phyloP scores from a whole-genome alignment of 2,113 vertebrate species.

The Colius striatus region DNA sequence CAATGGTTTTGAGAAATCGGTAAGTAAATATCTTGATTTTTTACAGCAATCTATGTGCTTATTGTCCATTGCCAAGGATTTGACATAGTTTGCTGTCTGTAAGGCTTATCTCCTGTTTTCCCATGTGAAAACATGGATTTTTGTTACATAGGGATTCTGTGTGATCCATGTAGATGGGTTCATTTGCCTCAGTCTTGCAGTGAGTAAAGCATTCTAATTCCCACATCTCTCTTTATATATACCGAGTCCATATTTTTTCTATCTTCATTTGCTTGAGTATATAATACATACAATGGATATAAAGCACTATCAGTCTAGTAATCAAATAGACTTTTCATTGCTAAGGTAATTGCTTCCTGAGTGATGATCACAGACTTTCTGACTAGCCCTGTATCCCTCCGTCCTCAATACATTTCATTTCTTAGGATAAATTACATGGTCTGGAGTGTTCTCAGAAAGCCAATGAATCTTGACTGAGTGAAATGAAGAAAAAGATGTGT shows the following conservation, averaged over 20 bases:
- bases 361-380: neutral
- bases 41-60: neutral
- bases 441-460: neutral
- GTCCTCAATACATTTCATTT: neutral
- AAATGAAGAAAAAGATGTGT: neutral
- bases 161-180: neutral
- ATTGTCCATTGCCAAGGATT: neutral
- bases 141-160: neutral
- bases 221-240: neutral
- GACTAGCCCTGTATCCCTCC: neutral
- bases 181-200: neutral
- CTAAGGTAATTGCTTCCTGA: conserved; percentile 8
- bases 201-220: neutral
- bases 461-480: neutral
- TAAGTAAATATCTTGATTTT: neutral
- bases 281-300: neutral
- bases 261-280: neutral
- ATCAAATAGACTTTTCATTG: conserved; percentile 23
- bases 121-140: neutral
- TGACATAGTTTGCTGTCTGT: neutral
- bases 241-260: neutral
- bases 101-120: neutral
- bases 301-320: neutral
- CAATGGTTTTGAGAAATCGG: neutral
- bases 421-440: neutral